phyloP scores from a whole-genome alignment of 2,113 vertebrate species.

The Macroglossus sobrinus region DNA sequence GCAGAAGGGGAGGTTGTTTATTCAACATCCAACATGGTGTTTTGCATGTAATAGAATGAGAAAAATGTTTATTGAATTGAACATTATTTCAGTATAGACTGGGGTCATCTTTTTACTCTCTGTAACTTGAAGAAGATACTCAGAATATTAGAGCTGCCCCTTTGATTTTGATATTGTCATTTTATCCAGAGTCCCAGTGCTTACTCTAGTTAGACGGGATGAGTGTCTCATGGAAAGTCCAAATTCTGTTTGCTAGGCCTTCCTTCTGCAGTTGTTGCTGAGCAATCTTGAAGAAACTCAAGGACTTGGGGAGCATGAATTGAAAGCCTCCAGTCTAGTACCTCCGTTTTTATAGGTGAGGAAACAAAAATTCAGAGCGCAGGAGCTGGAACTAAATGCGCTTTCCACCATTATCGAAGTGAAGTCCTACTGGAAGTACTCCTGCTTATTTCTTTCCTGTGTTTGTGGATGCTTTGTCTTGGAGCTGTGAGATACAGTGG shows the following conservation, averaged over 20 bases:
- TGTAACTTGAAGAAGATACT: constrained; percentile 12
- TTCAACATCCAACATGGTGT: not conserved
- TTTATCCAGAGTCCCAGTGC: not conserved
- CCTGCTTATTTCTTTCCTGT: not conserved
- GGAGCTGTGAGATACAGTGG: not conserved
- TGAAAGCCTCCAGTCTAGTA: not conserved
- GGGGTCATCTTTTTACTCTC: not conserved
- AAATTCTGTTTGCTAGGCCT: not conserved
- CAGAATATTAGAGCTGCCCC: not conserved
- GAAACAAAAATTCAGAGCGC: not conserved
- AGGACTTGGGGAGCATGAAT: not conserved
- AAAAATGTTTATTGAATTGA: constrained; percentile 1
- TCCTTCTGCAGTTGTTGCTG: not conserved
- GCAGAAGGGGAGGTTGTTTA: not conserved
- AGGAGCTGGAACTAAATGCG: not conserved
- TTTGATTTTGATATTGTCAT: not conserved
- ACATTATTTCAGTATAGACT: not conserved
- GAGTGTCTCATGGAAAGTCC: not conserved
- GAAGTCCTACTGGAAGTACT: not conserved
- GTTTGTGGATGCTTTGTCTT: not conserved
- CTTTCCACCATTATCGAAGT: not conserved
- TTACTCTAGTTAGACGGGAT: not conserved
- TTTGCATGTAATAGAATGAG: not conserved
- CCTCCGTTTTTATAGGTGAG: not conserved
- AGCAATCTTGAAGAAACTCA: not conserved